phyloP scores from a whole-genome alignment of 2,113 vertebrate species.

The Apaloderma vittatum region DNA sequence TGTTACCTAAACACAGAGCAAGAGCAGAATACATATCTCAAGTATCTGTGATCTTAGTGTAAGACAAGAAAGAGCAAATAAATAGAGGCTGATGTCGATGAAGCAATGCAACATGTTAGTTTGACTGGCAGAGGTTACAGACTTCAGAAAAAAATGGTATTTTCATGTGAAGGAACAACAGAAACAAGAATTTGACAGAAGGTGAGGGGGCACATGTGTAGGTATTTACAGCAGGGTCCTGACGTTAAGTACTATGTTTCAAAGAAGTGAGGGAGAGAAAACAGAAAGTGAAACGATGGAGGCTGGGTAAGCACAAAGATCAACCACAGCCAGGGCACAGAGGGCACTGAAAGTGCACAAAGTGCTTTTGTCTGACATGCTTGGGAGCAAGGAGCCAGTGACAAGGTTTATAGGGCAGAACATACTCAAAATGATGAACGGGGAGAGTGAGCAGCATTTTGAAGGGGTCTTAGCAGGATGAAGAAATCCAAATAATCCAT shows the following conservation, averaged over 20 bases:
- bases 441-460: background rate
- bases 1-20: background rate
- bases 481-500: background rate
- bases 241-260: background rate
- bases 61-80: background rate
- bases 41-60: background rate
- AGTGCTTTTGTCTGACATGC: background rate
- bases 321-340: background rate
- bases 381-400: background rate
- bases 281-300: background rate
- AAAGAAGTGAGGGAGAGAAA: background rate
- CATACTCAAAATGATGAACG: background rate
- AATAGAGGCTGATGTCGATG: background rate
- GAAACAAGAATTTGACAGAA: background rate
- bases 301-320: background rate
- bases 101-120: background rate
- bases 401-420: background rate
- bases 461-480: background rate
- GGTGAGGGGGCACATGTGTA: background rate
- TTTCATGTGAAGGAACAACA: background rate
- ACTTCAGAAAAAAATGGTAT: background rate
- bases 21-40: background rate
- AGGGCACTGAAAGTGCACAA: background rate
- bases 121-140: background rate
- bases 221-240: background rate